phyloP scores from a whole-genome alignment of 2,113 vertebrate genomes.

The Haemorhous mexicanus region DNA sequence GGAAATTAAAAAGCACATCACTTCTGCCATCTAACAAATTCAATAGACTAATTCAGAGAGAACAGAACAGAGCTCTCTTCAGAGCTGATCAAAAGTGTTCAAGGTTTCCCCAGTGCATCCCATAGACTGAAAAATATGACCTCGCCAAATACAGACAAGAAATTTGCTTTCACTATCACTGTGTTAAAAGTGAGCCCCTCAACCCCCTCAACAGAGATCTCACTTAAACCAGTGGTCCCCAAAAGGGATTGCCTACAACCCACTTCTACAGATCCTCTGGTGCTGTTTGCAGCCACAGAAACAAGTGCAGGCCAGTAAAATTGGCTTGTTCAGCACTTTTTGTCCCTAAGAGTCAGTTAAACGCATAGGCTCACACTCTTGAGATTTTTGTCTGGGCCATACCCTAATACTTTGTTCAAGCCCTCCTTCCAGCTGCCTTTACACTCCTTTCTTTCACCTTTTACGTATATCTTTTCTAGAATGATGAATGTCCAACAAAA shows the following conservation, averaged over 20 bases:
- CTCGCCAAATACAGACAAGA: background rate
- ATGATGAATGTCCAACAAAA: background rate
- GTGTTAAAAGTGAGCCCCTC: background rate
- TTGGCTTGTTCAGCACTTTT: background rate
- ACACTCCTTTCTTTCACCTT: background rate
- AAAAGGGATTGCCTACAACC: background rate
- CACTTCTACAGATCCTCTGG: accelerated
- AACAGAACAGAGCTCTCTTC: background rate
- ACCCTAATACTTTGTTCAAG: background rate
- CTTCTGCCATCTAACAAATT: background rate
- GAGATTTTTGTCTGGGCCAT: background rate
- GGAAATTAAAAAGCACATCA: background rate
- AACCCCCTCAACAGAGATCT: background rate
- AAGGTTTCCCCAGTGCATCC: background rate
- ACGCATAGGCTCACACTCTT: background rate
- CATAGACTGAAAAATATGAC: background rate
- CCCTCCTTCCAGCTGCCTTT: background rate
- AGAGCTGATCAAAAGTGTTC: background rate
- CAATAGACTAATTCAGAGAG: background rate
- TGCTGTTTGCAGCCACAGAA: background rate
- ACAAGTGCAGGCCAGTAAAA: background rate
- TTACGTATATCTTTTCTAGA: background rate
- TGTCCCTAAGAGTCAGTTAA: background rate
- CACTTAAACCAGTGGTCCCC: background rate
- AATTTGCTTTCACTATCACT: background rate